These are phyloP conservation scores for Stichopus horrens DNA, from an alignment of 53 echinoderm and acorn worm species.

Conservation along the genomic window DNA sequence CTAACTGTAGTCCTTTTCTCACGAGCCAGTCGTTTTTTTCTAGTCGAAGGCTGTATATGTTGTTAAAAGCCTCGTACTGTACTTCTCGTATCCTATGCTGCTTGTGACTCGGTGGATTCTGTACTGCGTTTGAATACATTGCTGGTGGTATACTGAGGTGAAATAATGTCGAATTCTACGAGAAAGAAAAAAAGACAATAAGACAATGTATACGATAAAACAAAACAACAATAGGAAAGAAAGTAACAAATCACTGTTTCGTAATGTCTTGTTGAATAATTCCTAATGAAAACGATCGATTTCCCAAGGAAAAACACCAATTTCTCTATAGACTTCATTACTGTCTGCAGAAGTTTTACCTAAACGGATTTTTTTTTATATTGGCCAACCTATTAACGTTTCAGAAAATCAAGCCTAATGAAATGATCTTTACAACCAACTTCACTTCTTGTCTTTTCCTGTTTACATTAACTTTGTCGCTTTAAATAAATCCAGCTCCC, in stretches of 20 bases:
- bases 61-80: slow-evolving; percentile 65
- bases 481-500: too few relatives aligned
- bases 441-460: too few relatives aligned
- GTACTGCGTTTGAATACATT: slow-evolving; percentile 56
- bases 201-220: not conserved
- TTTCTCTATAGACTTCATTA: not conserved
- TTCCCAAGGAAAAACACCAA: not conserved
- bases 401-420: too few relatives aligned
- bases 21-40: slow-evolving; percentile 66
- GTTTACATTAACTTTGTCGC: too few relatives aligned
- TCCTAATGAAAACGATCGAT: too few relatives aligned
- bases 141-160: slow-evolving; percentile 31
- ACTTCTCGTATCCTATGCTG: slow-evolving; percentile 57
- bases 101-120: slow-evolving; percentile 37
- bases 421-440: too few relatives aligned
- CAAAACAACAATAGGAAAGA: not conserved
- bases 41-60: slow-evolving; percentile 53
- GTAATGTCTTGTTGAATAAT: not conserved
- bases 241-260: not conserved
- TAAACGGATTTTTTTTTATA: too few relatives aligned
- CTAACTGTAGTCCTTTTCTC: slow-evolving; percentile 60
- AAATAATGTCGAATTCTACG: slow-evolving; percentile 49
- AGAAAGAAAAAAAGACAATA: not conserved
- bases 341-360: too few relatives aligned
- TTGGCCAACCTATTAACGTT: too few relatives aligned